Percentiles rank a stretch among this genome's conserved stretches.
These are phyloP conservation scores for Zeugodacus cucurbitae DNA, from an alignment of 1,140 invertebrate genomes.

Conservation along the genomic window DNA sequence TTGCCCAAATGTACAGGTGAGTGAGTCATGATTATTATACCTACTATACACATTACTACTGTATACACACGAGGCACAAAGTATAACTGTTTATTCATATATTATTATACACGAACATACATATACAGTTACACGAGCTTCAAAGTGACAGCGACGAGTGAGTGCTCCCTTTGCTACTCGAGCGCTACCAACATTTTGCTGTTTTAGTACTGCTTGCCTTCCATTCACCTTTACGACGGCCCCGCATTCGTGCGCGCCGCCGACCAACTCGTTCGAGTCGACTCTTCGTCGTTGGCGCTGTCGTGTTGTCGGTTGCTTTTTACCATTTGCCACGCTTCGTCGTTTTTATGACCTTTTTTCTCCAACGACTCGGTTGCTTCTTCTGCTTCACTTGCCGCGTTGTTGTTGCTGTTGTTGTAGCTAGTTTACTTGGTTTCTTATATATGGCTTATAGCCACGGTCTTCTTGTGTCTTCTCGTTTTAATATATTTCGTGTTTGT, in stretches of 20 bases:
- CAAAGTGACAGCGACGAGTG: background rate
- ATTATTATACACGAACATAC: background rate
- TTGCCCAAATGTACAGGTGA: constrained; percentile 37
- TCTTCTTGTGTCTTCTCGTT: background rate
- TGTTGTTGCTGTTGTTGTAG: background rate
- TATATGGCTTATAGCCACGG: background rate
- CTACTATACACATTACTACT: background rate
- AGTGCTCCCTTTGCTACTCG: background rate
- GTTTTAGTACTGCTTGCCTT: background rate
- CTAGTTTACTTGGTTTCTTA: background rate
- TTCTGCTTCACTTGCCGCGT: constrained; percentile 6
- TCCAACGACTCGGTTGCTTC: background rate
- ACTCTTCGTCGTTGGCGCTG: background rate
- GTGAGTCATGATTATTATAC: constrained; percentile 31
- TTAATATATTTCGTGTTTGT: background rate
- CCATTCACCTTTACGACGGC: background rate
- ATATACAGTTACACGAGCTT: background rate
- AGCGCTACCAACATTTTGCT: background rate
- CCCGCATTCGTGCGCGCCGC: background rate
- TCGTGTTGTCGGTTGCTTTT: background rate
- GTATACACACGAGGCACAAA: background rate
- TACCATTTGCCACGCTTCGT: constrained; percentile 19
- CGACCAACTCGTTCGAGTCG: background rate
- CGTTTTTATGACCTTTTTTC: constrained; percentile 24
- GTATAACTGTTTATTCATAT: constrained; percentile 1